phyloP scores from a whole-genome alignment of 2,797 vertebrate species.

The Todus mexicanus region DNA sequence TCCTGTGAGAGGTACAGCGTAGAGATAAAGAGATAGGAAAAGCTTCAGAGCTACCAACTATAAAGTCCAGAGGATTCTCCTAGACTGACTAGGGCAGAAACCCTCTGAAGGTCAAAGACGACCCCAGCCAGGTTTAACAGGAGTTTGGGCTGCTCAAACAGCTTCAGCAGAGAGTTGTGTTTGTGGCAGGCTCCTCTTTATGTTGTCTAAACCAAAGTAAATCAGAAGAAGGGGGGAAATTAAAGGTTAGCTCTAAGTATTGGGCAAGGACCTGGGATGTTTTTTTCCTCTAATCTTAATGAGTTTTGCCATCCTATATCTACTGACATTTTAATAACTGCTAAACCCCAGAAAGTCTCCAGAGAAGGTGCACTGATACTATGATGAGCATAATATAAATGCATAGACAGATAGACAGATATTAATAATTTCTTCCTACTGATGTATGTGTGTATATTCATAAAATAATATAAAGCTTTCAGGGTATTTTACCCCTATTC shows the following conservation, averaged over 20 bases:
- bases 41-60: not conserved
- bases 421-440: slow-evolving; percentile 55
- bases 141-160: not conserved
- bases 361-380: slow-evolving; percentile 23
- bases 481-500: slow-evolving; percentile 66
- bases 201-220: not conserved
- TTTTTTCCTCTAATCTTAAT: slow-evolving; percentile 17
- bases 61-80: not conserved
- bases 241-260: slow-evolving; percentile 10
- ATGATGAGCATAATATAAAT: slow-evolving; percentile 61
- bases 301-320: slow-evolving; percentile 35
- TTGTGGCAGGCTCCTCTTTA: not conserved
- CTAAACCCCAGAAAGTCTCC: slow-evolving; percentile 52
- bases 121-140: not conserved
- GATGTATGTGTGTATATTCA: slow-evolving; percentile 44
- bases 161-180: not conserved
- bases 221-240: not conserved
- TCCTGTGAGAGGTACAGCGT: not conserved
- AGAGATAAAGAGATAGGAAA: not conserved
- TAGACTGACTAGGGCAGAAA: not conserved
- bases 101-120: not conserved
- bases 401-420: slow-evolving; percentile 61
- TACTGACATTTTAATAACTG: slow-evolving; percentile 60
- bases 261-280: not conserved
- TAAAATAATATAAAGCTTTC: slow-evolving; percentile 63